Evolutionary conservation across 2,888 invertebrate species (phyloP).

Genomic region (Phalera bucephala): DNA sequence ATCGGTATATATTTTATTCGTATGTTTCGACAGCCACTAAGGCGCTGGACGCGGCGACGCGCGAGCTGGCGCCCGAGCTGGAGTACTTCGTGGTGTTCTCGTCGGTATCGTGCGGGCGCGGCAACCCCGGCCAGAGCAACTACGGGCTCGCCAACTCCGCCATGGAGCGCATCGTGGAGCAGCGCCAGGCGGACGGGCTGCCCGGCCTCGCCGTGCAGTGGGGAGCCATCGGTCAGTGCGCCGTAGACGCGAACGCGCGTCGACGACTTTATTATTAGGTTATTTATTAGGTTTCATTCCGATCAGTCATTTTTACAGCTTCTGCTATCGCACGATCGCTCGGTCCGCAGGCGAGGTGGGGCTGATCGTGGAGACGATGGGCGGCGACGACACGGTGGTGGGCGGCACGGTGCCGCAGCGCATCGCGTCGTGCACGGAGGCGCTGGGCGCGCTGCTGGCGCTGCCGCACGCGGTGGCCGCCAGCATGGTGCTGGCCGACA

Average conservation of each 20-base stretch:
- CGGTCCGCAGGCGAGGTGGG: conserved; percentile 91
- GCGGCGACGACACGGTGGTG: conserved; percentile 94
- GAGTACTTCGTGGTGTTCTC: conserved; percentile 98
- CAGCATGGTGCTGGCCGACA: conserved; percentile 94
- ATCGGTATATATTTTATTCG: too few relatives aligned
- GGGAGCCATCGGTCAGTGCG: conserved; percentile 92
- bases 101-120: conserved; percentile 97
- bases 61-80: conserved; percentile 89
- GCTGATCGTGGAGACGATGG: conserved; percentile 94
- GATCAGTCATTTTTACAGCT: too few relatives aligned
- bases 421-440: conserved; percentile 95
- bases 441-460: conserved; percentile 95
- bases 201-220: conserved; percentile 97
- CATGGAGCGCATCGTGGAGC: conserved; percentile 98
- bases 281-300: too few relatives aligned
- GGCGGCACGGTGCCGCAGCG: conserved; percentile 98
- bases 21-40: conserved; percentile 82
- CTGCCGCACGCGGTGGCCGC: conserved; percentile 92
- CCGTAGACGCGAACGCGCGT: neutral
- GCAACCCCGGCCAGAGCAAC: conserved; percentile 98
- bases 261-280: too few relatives aligned
- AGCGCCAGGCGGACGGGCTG: conserved; percentile 90
- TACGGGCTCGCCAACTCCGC: conserved; percentile 98
- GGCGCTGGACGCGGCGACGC: conserved; percentile 90
- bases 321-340: too few relatives aligned